Base-by-base conservation (phyloP, 1,140 invertebrate species). In the Tetraneura akinire region DNA sequence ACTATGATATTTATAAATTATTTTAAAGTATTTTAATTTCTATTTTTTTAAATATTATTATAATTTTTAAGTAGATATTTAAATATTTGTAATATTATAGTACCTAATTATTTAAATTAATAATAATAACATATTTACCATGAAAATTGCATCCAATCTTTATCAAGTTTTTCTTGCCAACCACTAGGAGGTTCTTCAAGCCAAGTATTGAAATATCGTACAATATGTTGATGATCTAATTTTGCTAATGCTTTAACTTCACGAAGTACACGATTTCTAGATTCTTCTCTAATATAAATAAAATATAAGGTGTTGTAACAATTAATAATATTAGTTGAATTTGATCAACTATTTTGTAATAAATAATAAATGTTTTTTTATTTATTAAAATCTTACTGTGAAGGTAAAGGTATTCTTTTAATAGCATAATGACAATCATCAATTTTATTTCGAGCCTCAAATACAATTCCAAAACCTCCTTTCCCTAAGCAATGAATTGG, bases 391-490 rank as follows among this genome's bases (percentile, higher is more conserved):
- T 84, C 86, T 86, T 86, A 94, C 93, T 90, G 92, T 83, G 93
- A 92, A 14, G 95, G 93, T 80, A 98, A 86, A 10, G 91, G 90
- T 66, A 98, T 98, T 83, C 96, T 90, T 87, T 99, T 99, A 0
- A 99, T 91, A 26, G 97, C 97, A 88, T 99, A 99, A 82, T 92
- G 89, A 83, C 94, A 93, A 84, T 98, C 94, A 85, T 99, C 97
- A 76, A 98, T 91, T 86, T 95, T 96, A 85, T 98, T 98, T 85
- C 90, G 92, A 0, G 94, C 96, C 86, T 98, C 93, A 87, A 98
- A 98, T 0, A 99, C 97, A 26, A 98, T 91, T 0, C 97, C 97
- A 87, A 98, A 99, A 0, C 96, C 97, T n/a, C 97, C 97, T 84
- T 91, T 91, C 0, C 96, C 96, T 0, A 99, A 87, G 82, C 93